Evolutionary conservation across 2,797 vertebrate species (phyloP).

Genomic region (Melanogrammus aeglefinus): DNA sequence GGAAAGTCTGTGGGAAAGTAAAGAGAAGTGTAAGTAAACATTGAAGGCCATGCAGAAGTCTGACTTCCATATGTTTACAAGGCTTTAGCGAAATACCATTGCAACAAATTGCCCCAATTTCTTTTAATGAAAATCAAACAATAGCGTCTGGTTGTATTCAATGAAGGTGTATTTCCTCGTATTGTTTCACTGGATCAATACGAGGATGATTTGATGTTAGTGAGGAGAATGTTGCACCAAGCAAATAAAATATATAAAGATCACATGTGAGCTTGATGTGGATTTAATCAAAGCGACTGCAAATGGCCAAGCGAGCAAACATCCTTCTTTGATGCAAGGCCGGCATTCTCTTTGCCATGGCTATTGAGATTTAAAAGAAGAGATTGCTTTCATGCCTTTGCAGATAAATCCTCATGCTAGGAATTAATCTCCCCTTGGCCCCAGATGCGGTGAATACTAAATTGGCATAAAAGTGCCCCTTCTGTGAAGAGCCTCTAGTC

Average conservation of each 20-base stretch:
- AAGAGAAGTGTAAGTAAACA: not conserved
- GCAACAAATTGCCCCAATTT: not conserved
- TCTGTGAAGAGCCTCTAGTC: slow-evolving; percentile 54
- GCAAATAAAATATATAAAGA: slow-evolving; percentile 16
- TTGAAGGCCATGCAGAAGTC: not conserved
- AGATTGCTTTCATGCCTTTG: slow-evolving; percentile 65
- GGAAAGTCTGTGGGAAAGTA: not conserved
- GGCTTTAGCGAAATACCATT: not conserved
- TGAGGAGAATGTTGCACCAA: not conserved
- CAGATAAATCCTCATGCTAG: slow-evolving; percentile 62
- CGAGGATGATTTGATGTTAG: slow-evolving; percentile 1
- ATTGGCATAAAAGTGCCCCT: slow-evolving; percentile 59
- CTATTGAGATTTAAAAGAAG: slow-evolving; percentile 60
- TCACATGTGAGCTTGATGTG: slow-evolving; percentile 43
- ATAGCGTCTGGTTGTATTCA: not conserved
- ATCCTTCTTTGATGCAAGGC: slow-evolving; percentile 57
- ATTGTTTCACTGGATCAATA: not conserved
- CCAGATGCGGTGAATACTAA: slow-evolving; percentile 66
- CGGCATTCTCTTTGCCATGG: slow-evolving; percentile 47
- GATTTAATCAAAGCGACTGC: slow-evolving; percentile 57
- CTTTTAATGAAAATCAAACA: not conserved
- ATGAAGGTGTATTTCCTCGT: not conserved
- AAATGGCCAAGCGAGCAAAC: slow-evolving; percentile 59
- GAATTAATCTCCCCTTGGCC: slow-evolving; percentile 66
- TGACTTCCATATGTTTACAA: not conserved